Base-by-base conservation (phyloP, 2,888 invertebrate species). In the Drosophila robusta region DNA sequence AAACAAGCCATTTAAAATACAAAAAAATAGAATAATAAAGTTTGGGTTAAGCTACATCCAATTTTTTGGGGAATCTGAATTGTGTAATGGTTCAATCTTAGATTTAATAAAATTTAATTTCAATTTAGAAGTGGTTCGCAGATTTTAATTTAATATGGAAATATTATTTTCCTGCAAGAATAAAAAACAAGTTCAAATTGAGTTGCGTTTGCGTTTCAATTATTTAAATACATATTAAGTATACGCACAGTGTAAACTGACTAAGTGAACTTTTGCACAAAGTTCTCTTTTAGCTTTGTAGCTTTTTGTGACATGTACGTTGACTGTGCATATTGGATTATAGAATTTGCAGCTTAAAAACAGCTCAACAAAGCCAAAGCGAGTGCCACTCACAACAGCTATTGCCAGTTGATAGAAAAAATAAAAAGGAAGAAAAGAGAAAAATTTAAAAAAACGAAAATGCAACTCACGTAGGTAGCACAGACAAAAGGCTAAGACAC, bases 391-490 rank as follows among this genome's bases (percentile, higher is more conserved):
- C 44, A 36, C 47, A 9, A 29, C 9, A 29, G 29, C 29, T 29
- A 29, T 29, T 29, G 29, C 29, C 9, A 29, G 29, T 29, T 26
- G 8, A 29, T 29, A 57, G 46, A 18, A 38, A 32, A 11, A n/a
- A n/a, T n/a, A n/a, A n/a, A 32, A 5, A 29, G 34, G 41, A 39
- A 38, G 42, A 58, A 54, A 60, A 38, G 34, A 44, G 26, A 16
- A 39, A 11, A 46, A 55, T 22, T 16, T 42, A 11, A n/a, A 18
- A 51, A 64, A 65, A 67, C 24, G 41, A 60, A 70, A 79, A 79
- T 69, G 68, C 66, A 76, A 46, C 60, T 63, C 72, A 72, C 62
- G 67, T 72, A 73, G 54, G n/a, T 38, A 38, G 18, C 32, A 46
- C 54, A 29, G 47, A 57, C 52, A 58, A 50, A 58, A 36, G 65